Percentiles rank a stretch among this genome's conserved stretches.
These are phyloP conservation scores for Rallus limicola DNA, from an alignment of 2,113 vertebrate genomes.

Conservation along the genomic window DNA sequence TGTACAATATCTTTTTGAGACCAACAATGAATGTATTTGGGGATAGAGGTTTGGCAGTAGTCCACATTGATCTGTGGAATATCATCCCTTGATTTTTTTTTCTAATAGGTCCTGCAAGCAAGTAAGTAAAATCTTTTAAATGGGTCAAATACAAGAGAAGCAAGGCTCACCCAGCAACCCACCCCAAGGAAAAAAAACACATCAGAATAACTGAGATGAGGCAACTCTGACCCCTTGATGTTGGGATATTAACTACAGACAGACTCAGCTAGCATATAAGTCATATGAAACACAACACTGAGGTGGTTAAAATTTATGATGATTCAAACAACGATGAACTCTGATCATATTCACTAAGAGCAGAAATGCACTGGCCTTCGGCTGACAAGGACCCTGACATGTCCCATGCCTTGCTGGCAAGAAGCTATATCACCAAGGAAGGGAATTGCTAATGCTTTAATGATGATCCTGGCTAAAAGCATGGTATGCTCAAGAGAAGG, in stretches of 20 bases:
- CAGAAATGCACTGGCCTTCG: neutral
- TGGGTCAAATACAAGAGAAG: neutral
- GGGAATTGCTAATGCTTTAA: neutral
- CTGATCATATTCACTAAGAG: neutral
- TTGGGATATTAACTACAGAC: neutral
- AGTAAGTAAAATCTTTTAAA: constrained; percentile 9
- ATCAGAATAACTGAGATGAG: neutral
- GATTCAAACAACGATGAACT: neutral
- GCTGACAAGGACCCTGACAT: neutral
- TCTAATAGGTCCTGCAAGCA: neutral
- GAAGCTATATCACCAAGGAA: neutral
- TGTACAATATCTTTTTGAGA: neutral
- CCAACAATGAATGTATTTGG: neutral
- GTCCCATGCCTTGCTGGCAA: neutral
- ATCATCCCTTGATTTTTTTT: constrained; percentile 5
- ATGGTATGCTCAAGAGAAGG: neutral
- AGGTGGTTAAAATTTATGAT: neutral
- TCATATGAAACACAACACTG: neutral
- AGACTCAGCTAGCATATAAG: neutral
- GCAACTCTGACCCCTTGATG: neutral
- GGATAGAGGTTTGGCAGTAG: neutral
- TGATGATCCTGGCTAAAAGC: neutral
- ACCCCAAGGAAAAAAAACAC: neutral
- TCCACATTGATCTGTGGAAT: neutral
- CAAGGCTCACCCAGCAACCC: neutral